Percentiles rank a stretch among this genome's conserved stretches.
phyloP scores from a whole-genome alignment of 2,888 invertebrate species.

The Leptopilina syphax region DNA sequence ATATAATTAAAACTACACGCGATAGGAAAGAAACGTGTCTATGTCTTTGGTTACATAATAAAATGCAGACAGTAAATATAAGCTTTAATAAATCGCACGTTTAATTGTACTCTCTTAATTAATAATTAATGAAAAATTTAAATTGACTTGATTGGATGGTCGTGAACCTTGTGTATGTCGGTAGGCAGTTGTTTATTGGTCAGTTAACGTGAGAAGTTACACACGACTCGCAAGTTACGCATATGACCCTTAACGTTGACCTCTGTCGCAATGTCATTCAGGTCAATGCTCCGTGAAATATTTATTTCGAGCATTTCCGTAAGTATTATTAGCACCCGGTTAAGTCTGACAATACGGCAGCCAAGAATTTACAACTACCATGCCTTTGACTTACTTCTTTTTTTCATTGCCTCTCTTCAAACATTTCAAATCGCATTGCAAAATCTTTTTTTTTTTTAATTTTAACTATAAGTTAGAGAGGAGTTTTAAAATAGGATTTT shows the following conservation, averaged over 20 bases:
- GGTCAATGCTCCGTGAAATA: slow-evolving; percentile 55
- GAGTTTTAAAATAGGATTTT: no score
- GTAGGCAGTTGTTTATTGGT: neutral
- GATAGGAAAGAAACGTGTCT: no score
- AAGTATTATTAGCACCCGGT: slow-evolving; percentile 55
- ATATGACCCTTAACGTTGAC: slow-evolving; percentile 26
- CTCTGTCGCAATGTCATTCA: slow-evolving; percentile 49
- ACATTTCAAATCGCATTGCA: neutral
- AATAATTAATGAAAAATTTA: slow-evolving; percentile 12
- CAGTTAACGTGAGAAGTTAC: slow-evolving; percentile 2
- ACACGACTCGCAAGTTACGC: slow-evolving; percentile 9
- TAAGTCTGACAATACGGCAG: slow-evolving; percentile 52
- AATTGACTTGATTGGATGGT: neutral
- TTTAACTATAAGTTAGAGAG: neutral
- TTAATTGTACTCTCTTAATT: neutral
- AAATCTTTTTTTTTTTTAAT: neutral
- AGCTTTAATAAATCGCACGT: neutral
- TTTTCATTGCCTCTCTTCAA: neutral
- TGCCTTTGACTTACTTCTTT: neutral
- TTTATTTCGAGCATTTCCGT: slow-evolving; percentile 56
- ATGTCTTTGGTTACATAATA: no score
- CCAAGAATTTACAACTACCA: slow-evolving; percentile 8
- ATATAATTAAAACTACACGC: no score
- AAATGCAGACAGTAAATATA: neutral
- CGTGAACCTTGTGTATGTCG: neutral